Base-by-base conservation (phyloP, 2,113 vertebrate species). In the Puffinus mauretanicus region DNA sequence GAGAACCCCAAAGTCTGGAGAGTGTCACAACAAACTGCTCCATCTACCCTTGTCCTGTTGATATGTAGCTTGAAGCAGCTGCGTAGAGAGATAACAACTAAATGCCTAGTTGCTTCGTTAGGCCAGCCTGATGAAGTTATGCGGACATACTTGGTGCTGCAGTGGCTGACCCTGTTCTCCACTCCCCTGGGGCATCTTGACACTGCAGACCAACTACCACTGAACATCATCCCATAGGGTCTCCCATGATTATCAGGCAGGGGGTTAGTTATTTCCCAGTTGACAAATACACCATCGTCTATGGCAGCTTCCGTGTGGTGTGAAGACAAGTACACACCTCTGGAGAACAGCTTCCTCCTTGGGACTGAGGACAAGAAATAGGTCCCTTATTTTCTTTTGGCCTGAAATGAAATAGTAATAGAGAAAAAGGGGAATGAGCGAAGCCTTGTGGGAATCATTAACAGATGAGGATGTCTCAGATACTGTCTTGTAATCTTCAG, bases 11-110 rank as follows among this genome's bases (percentile, higher is more conserved):
- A 90, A 86, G 32, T 11, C 42, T 27, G 15, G 30, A 11, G 40
- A 64, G 25, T 6, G 42, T 29, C 47, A 42, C 8, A 22, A 52
- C 1, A 66, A 90, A 47, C 38, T 30, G 13, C 42, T 55, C 58
- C 57, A 46, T 21, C n/a, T 61, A 16, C 25, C 42, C 51, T 77
- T 0, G 0, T 1, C 7, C 52, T 67, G 26, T 2, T 77, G 44
- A 26, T 49, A 14, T 0, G 0, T 30, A 44, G 22, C 42, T 72
- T 70, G 54, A 42, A 82, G 62, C 38, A 93, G 70, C 17, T 90
- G 62, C 60, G 26, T 7, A 49, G 25, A 71, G 13, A 75, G 22
- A 1, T 6, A 66, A 66, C 16, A 90, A 20, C 42, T 22, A 38
- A 21, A 30, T 20, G 40, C 22, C 57, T 42, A 13, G 29, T 20